A percentile compares a stretch with the other conserved stretches of the same genome.
These are phyloP conservation scores for Deilephila porcellus DNA, from an alignment of 2,888 invertebrate species.

Conservation along the genomic window DNA sequence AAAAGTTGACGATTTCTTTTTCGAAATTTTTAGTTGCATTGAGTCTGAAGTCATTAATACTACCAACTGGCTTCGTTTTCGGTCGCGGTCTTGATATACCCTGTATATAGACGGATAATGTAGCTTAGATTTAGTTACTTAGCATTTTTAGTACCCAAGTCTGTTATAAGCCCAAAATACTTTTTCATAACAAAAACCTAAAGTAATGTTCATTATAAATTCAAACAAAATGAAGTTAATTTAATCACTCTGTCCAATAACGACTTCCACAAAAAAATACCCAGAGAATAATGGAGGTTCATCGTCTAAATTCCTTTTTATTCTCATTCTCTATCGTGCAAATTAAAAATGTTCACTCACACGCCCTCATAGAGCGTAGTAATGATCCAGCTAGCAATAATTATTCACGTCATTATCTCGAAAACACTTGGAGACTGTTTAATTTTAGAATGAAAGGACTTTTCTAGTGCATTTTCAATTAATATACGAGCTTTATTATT, in stretches of 20 bases:
- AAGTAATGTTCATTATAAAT: conserved; percentile 16
- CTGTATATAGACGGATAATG: too few species aligned
- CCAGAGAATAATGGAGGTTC: neutral
- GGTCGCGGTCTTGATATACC: too few species aligned
- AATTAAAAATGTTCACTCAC: conserved; percentile 25
- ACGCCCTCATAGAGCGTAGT: neutral
- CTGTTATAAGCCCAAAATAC: too few species aligned
- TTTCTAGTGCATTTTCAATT: conserved; percentile 17
- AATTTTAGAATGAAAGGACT: conserved; percentile 18
- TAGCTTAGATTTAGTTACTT: too few species aligned
- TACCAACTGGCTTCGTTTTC: too few species aligned
- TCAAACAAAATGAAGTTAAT: conserved; percentile 14
- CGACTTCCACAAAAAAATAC: conserved; percentile 8
- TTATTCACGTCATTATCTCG: conserved; percentile 23
- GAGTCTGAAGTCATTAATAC: too few species aligned
- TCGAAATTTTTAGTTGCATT: too few species aligned
- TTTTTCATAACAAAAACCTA: neutral
- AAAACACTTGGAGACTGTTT: conserved; percentile 19
- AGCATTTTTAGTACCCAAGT: too few species aligned
- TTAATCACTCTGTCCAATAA: conserved; percentile 27
- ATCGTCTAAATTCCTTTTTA: conserved; percentile 22
- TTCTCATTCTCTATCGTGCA: conserved; percentile 13
- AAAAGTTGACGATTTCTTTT: too few species aligned
- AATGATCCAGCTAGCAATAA: conserved; percentile 17
- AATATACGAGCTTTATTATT: neutral